These are phyloP conservation scores for Latrodectus elegans DNA, from an alignment of 2,888 invertebrate species.

Conservation along the genomic window DNA sequence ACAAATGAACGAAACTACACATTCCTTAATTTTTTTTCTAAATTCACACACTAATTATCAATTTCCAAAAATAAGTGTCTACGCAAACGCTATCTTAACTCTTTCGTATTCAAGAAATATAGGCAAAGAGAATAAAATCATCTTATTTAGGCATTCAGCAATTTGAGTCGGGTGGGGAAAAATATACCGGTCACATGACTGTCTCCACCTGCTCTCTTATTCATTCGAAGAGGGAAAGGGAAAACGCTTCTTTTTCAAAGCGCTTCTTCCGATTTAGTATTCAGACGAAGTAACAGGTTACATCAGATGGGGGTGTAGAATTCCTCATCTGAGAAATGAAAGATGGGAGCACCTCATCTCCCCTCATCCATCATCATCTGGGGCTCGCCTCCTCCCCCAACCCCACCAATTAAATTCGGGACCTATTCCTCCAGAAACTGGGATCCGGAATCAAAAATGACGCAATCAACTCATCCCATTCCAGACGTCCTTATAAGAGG, in stretches of 20 bases:
- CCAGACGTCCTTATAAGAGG: not conserved
- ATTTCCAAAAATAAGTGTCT: too few relatives aligned
- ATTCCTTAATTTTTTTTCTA: too few relatives aligned
- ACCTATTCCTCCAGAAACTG: not conserved
- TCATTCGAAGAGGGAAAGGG: not conserved
- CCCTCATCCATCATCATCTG: not conserved
- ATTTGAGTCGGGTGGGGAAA: too few relatives aligned
- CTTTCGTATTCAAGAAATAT: too few relatives aligned
- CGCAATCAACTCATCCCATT: not conserved
- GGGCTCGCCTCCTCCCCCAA: not conserved
- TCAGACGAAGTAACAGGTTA: conserved; percentile 3
- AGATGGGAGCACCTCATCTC: not conserved
- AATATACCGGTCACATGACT: not conserved
- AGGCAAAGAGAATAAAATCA: too few relatives aligned
- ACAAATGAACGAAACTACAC: too few relatives aligned
- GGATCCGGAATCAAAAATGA: not conserved
- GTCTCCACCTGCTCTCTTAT: not conserved
- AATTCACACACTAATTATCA: too few relatives aligned
- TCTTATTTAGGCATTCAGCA: too few relatives aligned
- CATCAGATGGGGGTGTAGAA: not conserved
- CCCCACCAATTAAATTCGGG: not conserved
- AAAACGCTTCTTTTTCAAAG: not conserved
- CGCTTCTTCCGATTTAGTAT: not conserved
- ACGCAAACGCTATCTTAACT: too few relatives aligned
- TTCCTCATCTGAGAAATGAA: not conserved